Evolutionary conservation across 1,140 invertebrate species (phyloP).

Genomic region (Cydia pomonella): DNA sequence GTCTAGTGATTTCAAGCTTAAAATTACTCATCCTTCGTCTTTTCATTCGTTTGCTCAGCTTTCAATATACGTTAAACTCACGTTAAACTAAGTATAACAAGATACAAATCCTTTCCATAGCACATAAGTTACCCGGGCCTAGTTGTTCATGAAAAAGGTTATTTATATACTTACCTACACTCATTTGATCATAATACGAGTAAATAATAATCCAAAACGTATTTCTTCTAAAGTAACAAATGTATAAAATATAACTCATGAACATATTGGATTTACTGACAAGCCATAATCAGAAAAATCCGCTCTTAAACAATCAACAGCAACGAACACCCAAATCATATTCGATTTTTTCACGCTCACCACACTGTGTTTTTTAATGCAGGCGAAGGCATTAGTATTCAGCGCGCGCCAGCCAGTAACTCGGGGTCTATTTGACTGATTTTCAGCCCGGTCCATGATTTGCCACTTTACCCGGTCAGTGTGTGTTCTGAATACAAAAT

Average conservation of each 20-base stretch:
- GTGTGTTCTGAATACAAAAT: conserved; percentile 62
- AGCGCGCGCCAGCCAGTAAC: conserved; percentile 54
- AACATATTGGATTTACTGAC: not conserved
- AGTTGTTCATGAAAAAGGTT: no score
- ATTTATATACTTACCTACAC: no score
- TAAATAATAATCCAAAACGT: no score
- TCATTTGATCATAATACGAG: no score
- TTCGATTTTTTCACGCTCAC: conserved; percentile 38
- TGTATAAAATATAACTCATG: not conserved
- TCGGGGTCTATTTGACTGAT: conserved; percentile 78
- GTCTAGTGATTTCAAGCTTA: no score
- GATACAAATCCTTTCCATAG: no score
- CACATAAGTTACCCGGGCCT: no score
- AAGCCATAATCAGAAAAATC: not conserved
- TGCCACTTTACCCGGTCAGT: conserved; percentile 77
- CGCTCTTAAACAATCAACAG: conserved; percentile 18
- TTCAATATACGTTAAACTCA: no score
- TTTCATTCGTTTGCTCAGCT: no score
- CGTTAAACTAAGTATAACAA: no score
- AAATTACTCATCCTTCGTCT: no score
- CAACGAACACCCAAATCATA: conserved; percentile 25
- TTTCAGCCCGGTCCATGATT: conserved; percentile 78
- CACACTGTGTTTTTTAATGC: conserved; percentile 46
- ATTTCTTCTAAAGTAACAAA: no score
- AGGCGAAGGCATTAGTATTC: conserved; percentile 65